Conservation (phyloP, 1,140 invertebrate species). For the Chionoecetes opilio region DNA sequence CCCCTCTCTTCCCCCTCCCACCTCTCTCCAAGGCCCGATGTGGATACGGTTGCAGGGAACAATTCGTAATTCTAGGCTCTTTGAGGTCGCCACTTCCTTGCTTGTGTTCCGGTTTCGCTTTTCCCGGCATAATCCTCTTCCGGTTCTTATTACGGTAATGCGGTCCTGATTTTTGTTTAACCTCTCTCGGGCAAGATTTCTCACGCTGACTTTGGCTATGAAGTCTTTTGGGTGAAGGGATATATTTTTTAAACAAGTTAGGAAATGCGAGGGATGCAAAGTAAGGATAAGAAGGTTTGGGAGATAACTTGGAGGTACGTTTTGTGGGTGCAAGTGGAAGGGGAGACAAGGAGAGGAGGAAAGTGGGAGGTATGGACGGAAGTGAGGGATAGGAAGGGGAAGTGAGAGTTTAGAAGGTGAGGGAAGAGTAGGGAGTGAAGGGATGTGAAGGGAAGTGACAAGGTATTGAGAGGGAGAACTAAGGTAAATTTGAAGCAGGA, state of each 20-base stretch:
- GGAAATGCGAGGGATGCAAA: not conserved
- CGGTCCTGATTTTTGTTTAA: not conserved
- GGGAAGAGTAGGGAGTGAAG: no score
- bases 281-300: not conserved
- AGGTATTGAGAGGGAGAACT: not conserved
- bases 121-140: not conserved
- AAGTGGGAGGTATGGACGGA: no score
- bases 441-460: not conserved
- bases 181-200: not conserved
- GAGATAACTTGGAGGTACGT: not conserved
- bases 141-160: not conserved
- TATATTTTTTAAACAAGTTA: not conserved
- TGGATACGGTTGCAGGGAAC: conserved; percentile 31
- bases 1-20: not conserved
- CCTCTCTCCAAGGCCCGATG: conserved; percentile 7
- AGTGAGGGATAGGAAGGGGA: no score
- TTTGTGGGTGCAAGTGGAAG: no score
- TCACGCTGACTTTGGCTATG: not conserved
- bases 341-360: no score
- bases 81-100: conserved; percentile 51
- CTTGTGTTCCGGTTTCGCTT: conserved; percentile 33
- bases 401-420: no score
- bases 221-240: not conserved
- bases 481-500: no score
- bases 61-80: conserved; percentile 14